Evolutionary conservation across 2,888 invertebrate species (phyloP).

Genomic region (Lasioglossum calceatum): DNA sequence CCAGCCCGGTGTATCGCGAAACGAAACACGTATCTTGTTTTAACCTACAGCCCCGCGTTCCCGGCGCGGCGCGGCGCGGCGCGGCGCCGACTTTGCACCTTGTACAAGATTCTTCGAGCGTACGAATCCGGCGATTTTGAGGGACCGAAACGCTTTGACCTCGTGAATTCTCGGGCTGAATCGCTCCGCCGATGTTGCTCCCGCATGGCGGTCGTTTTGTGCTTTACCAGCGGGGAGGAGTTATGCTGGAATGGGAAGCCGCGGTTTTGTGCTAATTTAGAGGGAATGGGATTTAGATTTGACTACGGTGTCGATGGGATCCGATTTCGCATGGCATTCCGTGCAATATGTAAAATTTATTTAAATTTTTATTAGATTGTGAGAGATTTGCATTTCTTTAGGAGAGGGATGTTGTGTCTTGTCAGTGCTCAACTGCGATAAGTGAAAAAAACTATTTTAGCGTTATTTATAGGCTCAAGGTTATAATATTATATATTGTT

Average conservation of each 20-base stretch:
- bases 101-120: slow-evolving; percentile 12
- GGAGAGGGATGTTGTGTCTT: neutral
- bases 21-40: slow-evolving; percentile 71
- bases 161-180: neutral
- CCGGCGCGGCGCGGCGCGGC: slow-evolving; percentile 5
- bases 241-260: neutral
- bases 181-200: neutral
- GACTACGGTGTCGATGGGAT: neutral
- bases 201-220: neutral
- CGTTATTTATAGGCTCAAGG: too few species aligned
- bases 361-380: neutral
- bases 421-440: too few species aligned
- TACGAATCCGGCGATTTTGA: slow-evolving; percentile 7
- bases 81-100: slow-evolving; percentile 41
- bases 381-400: neutral
- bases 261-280: slow-evolving; percentile 1
- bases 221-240: neutral
- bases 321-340: neutral
- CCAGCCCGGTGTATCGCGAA: slow-evolving; percentile 53
- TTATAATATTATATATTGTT: too few species aligned
- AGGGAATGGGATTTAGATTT: neutral
- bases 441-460: too few species aligned
- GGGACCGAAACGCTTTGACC: neutral
- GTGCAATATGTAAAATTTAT: neutral
- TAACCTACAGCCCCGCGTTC: slow-evolving; percentile 34